Evolutionary conservation across 2,797 vertebrate species (phyloP).

Genomic region (Oreochromis mossambicus): DNA sequence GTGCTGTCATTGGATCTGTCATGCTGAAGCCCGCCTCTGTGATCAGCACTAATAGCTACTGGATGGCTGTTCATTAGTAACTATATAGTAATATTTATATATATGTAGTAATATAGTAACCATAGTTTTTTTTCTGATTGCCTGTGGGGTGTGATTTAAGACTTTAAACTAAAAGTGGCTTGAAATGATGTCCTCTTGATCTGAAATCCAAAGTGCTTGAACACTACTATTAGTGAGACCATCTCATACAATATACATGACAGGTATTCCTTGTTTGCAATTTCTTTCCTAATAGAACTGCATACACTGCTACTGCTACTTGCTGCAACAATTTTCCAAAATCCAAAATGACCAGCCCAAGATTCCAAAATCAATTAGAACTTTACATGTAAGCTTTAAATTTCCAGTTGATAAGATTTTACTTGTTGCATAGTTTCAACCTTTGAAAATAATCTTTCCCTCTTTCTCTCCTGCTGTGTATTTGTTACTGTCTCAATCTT

Average conservation of each 20-base stretch:
- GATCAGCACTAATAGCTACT: constrained; percentile 41
- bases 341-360: background rate
- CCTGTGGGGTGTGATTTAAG: background rate
- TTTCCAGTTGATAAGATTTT: background rate
- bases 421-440: background rate
- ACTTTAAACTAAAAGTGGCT: background rate
- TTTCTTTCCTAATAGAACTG: background rate
- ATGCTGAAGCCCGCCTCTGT: constrained; percentile 50
- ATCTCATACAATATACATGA: background rate
- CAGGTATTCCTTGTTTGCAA: background rate
- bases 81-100: background rate
- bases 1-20: constrained; percentile 54
- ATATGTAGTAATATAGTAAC: background rate
- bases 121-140: background rate
- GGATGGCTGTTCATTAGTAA: constrained; percentile 46
- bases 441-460: background rate
- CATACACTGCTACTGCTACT: background rate
- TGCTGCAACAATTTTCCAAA: background rate
- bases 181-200: constrained; percentile 1
- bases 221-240: background rate
- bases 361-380: background rate
- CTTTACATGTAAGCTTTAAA: background rate
- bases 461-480: background rate
- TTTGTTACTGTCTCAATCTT: background rate
- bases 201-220: background rate